These are phyloP conservation scores for Pasiphila rectangulata DNA, from an alignment of 2,888 invertebrate species.

Conservation along the genomic window DNA sequence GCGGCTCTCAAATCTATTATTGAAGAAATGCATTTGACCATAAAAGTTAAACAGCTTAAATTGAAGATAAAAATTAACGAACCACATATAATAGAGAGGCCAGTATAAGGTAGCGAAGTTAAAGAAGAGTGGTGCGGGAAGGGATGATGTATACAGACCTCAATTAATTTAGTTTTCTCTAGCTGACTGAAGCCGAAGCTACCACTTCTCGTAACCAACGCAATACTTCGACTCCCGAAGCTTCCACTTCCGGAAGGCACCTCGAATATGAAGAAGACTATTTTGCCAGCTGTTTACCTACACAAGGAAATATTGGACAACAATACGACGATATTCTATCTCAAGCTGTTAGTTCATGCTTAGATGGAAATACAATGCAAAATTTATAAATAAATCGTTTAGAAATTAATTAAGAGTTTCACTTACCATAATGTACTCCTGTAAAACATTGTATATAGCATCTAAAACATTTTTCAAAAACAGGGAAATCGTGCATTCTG, in stretches of 20 bases:
- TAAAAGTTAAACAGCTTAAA: no score
- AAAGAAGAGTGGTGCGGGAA: no score
- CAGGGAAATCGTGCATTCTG: constrained; percentile 43
- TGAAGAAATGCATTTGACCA: no score
- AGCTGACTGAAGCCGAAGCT: constrained; percentile 35
- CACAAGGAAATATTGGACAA: constrained; percentile 46
- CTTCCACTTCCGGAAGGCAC: constrained; percentile 40
- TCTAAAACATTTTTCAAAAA: constrained; percentile 46
- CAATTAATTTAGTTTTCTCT: no score
- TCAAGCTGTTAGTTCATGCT: constrained; percentile 39
- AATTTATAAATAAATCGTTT: constrained; percentile 39
- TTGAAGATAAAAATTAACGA: no score
- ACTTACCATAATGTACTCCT: constrained; percentile 36
- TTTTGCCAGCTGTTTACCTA: constrained; percentile 45
- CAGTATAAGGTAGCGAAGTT: no score
- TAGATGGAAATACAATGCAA: constrained; percentile 35
- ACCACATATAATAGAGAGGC: no score
- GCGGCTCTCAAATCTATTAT: no score
- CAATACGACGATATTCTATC: constrained; percentile 44
- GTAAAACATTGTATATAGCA: constrained; percentile 40
- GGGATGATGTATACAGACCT: no score
- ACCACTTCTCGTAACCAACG: constrained; percentile 34
- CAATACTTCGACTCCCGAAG: constrained; percentile 34
- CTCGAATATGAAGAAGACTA: constrained; percentile 46
- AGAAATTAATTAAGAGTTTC: constrained; percentile 25